These are phyloP conservation scores for Yasuhikotakia modesta DNA, from an alignment of 2,797 vertebrate species.

Conservation along the genomic window DNA sequence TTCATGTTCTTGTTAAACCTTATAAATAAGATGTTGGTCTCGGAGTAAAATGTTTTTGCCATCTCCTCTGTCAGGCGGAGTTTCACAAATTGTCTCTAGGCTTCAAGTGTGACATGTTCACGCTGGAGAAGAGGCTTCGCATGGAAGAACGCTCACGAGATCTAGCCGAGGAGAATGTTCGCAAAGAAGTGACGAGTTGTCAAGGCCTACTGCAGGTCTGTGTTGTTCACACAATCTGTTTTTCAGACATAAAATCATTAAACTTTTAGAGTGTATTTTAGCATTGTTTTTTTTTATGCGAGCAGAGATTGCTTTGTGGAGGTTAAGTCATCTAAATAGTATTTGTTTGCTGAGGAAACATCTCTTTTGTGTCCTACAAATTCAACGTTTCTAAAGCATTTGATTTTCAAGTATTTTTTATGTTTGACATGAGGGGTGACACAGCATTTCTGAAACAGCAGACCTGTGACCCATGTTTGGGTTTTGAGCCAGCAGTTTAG, in stretches of 20 bases:
- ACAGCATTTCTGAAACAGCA: too few species aligned
- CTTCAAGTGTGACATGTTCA: constrained; percentile 98
- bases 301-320: background rate
- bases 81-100: constrained; percentile 92
- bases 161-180: constrained; percentile 93
- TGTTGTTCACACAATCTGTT: background rate
- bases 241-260: too few species aligned
- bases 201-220: constrained; percentile 81
- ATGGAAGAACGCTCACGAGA: constrained; percentile 94
- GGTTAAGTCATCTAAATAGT: background rate
- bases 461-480: too few species aligned
- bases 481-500: too few species aligned
- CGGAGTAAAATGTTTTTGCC: background rate
- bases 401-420: too few species aligned
- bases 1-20: too few species aligned
- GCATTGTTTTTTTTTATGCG: background rate
- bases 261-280: background rate
- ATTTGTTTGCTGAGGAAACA: too few species aligned
- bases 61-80: constrained; percentile 79
- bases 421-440: too few species aligned
- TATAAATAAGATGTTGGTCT: too few species aligned
- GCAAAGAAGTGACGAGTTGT: constrained; percentile 88
- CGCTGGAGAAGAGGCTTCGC: constrained; percentile 90
- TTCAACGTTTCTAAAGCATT: too few species aligned
- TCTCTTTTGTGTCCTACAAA: too few species aligned